Evolutionary conservation across 2,797 vertebrate genomes (phyloP).

Genomic region (Squalus acanthias): DNA sequence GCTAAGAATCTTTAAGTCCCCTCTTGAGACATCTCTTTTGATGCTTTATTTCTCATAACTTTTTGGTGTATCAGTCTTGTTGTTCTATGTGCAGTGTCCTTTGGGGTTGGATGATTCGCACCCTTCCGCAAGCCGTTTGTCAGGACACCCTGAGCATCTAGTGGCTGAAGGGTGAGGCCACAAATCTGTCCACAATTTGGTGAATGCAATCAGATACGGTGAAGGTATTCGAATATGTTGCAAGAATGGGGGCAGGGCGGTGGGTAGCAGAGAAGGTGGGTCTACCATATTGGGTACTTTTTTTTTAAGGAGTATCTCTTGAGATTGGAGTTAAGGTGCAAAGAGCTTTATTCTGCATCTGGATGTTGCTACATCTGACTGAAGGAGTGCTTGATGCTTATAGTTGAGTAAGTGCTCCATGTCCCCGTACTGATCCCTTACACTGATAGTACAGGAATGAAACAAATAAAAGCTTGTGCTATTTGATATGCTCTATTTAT

Average conservation of each 20-base stretch:
- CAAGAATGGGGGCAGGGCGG: background rate
- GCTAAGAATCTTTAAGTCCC: background rate
- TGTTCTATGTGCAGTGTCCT: background rate
- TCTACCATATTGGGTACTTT: background rate
- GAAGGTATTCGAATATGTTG: background rate
- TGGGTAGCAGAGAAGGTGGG: background rate
- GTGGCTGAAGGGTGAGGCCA: background rate
- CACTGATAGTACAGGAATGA: no score
- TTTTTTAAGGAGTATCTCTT: background rate
- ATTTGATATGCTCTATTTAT: no score
- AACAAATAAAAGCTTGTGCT: no score
- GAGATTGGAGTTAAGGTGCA: background rate
- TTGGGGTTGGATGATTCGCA: background rate
- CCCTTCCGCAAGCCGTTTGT: background rate
- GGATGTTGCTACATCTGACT: background rate
- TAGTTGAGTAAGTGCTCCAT: background rate
- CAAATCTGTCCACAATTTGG: background rate
- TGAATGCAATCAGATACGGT: background rate
- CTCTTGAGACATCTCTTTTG: background rate
- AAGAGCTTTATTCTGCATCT: background rate
- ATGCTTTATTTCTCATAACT: no score
- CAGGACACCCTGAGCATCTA: background rate
- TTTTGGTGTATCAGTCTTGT: background rate
- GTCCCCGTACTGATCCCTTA: background rate
- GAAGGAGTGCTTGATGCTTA: background rate